These are phyloP conservation scores for Silurus aristotelis DNA, from an alignment of 2,797 vertebrate genomes.

Conservation along the genomic window DNA sequence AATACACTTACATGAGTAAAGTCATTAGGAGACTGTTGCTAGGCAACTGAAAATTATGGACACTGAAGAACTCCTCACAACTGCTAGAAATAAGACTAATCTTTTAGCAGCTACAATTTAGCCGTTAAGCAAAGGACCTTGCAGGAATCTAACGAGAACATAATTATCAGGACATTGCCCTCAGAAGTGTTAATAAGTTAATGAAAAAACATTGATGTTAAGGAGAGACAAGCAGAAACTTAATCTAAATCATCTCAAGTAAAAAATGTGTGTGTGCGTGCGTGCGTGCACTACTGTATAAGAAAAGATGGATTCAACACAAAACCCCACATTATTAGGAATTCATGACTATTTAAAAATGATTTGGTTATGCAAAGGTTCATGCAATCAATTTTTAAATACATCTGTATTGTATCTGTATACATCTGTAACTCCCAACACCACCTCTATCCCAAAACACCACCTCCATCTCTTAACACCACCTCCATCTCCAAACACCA, in stretches of 20 bases:
- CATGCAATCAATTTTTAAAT: background rate
- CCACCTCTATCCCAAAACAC: background rate
- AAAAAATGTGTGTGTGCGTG: background rate
- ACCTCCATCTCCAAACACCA: too few species aligned
- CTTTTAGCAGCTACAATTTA: background rate
- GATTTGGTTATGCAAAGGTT: background rate
- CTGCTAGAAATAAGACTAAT: background rate
- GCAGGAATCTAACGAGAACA: background rate
- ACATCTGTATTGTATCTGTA: background rate
- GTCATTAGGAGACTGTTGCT: background rate
- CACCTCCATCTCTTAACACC: background rate
- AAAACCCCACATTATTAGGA: background rate
- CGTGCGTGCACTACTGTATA: background rate
- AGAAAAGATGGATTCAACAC: background rate
- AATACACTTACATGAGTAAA: background rate
- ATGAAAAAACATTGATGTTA: background rate
- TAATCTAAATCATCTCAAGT: background rate
- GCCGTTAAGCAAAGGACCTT: background rate
- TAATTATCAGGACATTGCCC: background rate
- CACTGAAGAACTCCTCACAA: background rate
- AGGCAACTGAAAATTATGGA: background rate
- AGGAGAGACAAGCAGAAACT: background rate
- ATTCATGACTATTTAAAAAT: conserved; percentile 7
- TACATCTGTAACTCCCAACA: background rate
- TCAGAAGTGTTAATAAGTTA: background rate